These are phyloP conservation scores for Leptodactylus fallax DNA, from an alignment of 2,797 vertebrate species.

Conservation along the genomic window DNA sequence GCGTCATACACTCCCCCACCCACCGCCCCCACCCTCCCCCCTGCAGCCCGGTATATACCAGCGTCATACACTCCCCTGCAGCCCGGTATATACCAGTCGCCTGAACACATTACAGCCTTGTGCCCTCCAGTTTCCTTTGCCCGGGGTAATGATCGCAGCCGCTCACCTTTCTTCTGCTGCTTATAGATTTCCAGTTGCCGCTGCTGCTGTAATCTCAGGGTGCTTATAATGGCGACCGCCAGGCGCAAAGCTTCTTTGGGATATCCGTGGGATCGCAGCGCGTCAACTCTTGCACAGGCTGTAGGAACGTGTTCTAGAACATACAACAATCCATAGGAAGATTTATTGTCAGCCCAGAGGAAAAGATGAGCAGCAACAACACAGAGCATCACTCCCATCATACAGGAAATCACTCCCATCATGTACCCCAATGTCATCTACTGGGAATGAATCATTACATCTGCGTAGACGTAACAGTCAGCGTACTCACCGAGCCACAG, in stretches of 20 bases:
- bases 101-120: too few relatives aligned
- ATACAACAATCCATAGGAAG: background rate
- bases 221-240: constrained; percentile 97
- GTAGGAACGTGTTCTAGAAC: constrained; percentile 93
- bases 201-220: constrained; percentile 93
- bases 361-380: background rate
- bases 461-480: too few relatives aligned
- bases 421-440: too few relatives aligned
- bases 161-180: constrained; percentile 97
- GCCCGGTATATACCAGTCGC: too few relatives aligned
- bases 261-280: constrained; percentile 95
- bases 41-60: background rate
- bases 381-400: too few relatives aligned
- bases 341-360: background rate
- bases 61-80: background rate
- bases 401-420: too few relatives aligned
- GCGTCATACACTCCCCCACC: background rate
- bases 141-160: background rate
- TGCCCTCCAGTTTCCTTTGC: too few relatives aligned
- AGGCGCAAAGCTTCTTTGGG: constrained; percentile 94
- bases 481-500: constrained; percentile 91
- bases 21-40: background rate
- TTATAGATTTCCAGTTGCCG: constrained; percentile 97
- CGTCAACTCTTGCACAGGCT: constrained; percentile 95
- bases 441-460: too few relatives aligned